Conservation (phyloP, 2,888 invertebrate species). For the Saturnia japonica region DNA sequence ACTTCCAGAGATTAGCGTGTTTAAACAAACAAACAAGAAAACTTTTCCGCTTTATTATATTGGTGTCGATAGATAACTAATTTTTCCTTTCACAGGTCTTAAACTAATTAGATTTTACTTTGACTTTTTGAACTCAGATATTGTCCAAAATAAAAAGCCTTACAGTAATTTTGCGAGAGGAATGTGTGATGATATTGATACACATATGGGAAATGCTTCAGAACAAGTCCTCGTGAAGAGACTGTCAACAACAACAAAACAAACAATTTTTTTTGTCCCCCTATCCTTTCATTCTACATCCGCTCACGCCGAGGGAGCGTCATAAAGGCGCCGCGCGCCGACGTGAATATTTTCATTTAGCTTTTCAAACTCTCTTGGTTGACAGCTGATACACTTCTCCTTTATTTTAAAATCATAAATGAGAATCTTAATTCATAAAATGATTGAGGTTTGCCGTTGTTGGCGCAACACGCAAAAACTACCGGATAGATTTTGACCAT, state of each 20-base stretch:
- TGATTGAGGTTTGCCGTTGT: background rate
- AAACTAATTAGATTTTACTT: no score
- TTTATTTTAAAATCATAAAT: background rate
- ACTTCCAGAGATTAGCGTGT: no score
- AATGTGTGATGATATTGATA: background rate
- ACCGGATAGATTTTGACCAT: background rate
- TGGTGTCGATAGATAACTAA: no score
- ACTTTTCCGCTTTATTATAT: no score
- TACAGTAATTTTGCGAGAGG: no score
- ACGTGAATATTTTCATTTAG: conserved; percentile 4
- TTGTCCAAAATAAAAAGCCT: no score
- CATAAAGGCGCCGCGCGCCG: background rate
- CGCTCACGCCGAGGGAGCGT: background rate
- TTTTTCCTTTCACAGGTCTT: no score
- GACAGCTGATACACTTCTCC: conserved; percentile 7
- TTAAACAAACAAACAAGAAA: no score
- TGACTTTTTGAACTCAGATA: no score
- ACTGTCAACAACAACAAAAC: conserved; percentile 1
- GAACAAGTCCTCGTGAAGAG: background rate
- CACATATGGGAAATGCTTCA: background rate
- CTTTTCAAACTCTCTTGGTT: background rate
- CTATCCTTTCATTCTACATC: background rate
- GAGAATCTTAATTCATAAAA: background rate
- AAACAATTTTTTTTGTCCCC: background rate
- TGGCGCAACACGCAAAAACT: background rate